phyloP scores from a whole-genome alignment of 2,797 vertebrate species.

The Danio kyathit region DNA sequence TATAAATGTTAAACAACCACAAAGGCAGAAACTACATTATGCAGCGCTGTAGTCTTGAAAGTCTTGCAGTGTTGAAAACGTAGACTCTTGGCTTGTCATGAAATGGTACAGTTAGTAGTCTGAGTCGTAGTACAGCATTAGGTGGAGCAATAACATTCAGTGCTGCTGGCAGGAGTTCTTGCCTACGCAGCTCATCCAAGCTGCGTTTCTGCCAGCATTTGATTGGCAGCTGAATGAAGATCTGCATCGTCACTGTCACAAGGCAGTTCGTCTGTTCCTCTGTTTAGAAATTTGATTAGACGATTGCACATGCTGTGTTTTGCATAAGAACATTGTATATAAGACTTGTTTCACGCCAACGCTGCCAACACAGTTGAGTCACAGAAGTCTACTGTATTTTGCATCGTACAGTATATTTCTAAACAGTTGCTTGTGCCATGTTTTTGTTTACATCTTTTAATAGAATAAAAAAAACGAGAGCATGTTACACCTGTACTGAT shows the following conservation, averaged over 20 bases:
- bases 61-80: not conserved
- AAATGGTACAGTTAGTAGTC: not conserved
- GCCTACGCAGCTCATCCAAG: not conserved
- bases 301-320: not conserved
- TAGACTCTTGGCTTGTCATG: not conserved
- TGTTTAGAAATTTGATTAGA: not conserved
- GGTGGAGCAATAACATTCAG: conserved; percentile 2
- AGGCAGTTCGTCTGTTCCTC: conserved; percentile 11
- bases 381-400: not conserved
- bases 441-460: not conserved
- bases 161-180: conserved; percentile 16
- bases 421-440: not conserved
- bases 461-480: too few relatives aligned
- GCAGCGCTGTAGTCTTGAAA: not conserved
- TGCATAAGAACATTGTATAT: conserved; percentile 4
- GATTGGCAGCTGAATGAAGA: conserved; percentile 23
- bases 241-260: not conserved
- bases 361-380: not conserved
- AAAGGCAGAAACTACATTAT: not conserved
- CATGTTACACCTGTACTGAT: too few relatives aligned
- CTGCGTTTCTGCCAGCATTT: conserved; percentile 21
- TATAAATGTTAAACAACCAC: not conserved
- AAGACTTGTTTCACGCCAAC: conserved; percentile 10
- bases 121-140: not conserved
- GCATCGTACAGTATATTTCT: not conserved